Base-by-base conservation (phyloP, 2,888 invertebrate genomes). In the Lordiphosa fenestrarum region DNA sequence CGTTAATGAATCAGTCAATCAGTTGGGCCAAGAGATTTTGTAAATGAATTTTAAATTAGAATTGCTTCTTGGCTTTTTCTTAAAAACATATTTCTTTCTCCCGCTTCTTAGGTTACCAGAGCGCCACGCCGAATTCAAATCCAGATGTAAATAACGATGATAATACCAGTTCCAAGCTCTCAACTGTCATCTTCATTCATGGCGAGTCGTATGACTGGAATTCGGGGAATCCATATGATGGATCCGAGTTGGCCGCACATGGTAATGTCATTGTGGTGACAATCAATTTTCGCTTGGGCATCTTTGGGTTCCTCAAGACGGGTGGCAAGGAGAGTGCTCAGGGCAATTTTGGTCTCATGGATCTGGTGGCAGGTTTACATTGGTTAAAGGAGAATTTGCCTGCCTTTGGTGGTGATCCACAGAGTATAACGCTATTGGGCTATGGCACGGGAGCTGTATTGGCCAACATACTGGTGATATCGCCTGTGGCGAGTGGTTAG, bases 161-260 rank as follows among this genome's bases (percentile, higher is more conserved):
- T 36, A 60, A 55, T 25, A 4, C 66, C 2, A 60, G 61, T 30
- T 50, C 72, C 3, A 66, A 76, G 52, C 90, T 95, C 83, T 95
- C 97, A 63, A 95, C 97, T 55, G 92, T 98, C 86, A 94, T 98
- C 55, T 95, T 96, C 88, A 94, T 98, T 75, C 97, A 97, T 88
- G 98, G 97, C 51, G 98, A 98, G 90, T 97, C 97, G 23, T 98
- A 96, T 90, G 97, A 98, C 88, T 98, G 98, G 95, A 97, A 97
- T 89, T 95, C 98, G 40, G 99, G 98, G 61, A 98, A 98, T 91
- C 95, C 97, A 13, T 98, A 98, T 90, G 99, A 99, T 90, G 99
- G 98, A 69, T 97, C 97, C 58, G 95, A 98, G 38, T 91, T 99
- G 63, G 97, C 99, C 49, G 96, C 97, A 66, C 95, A 95, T 87